phyloP scores from a whole-genome alignment of 2,797 vertebrate species.

The Coregonus sp. region DNA sequence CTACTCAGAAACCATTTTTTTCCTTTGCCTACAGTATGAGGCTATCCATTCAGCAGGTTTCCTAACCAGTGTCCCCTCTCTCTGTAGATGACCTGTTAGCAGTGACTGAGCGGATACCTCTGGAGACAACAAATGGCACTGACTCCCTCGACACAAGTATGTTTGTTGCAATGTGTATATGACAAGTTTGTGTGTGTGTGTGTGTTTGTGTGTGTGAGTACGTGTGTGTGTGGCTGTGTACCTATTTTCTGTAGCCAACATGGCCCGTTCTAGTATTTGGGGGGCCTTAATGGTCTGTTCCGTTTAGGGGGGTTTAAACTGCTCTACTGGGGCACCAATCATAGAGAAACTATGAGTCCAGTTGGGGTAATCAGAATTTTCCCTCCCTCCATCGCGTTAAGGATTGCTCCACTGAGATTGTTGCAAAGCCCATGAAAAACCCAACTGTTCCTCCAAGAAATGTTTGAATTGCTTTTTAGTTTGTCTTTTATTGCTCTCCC shows the following conservation, averaged over 20 bases:
- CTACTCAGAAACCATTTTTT: not conserved
- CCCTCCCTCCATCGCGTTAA: conserved; percentile 29
- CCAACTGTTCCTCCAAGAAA: conserved; percentile 35
- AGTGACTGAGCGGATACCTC: conserved; percentile 57
- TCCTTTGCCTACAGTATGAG: not conserved
- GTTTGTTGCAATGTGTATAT: conserved; percentile 34
- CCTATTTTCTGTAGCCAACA: conserved; percentile 2
- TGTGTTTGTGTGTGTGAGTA: not conserved
- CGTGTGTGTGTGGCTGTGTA: not conserved
- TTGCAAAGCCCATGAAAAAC: conserved; percentile 44
- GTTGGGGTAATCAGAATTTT: conserved; percentile 28
- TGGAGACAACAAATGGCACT: conserved; percentile 66
- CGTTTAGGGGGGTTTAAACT: conserved; percentile 22
- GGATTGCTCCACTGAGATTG: conserved; percentile 41
- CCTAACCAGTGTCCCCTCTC: not conserved
- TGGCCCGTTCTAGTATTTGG: too few species aligned
- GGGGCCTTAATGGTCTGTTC: conserved; percentile 27
- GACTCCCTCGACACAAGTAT: conserved; percentile 78
- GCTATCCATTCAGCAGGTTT: not conserved
- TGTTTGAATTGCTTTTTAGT: conserved; percentile 50
- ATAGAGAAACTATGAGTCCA: conserved; percentile 30
- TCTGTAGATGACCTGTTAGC: conserved; percentile 56
- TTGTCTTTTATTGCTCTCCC: conserved; percentile 50
- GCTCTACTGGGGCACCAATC: conserved; percentile 27
- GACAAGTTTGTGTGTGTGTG: conserved; percentile 5